Percentiles rank a stretch among this genome's conserved stretches.
Evolutionary conservation across 2,797 vertebrate species (phyloP).

Genomic region (Poecile montanus): DNA sequence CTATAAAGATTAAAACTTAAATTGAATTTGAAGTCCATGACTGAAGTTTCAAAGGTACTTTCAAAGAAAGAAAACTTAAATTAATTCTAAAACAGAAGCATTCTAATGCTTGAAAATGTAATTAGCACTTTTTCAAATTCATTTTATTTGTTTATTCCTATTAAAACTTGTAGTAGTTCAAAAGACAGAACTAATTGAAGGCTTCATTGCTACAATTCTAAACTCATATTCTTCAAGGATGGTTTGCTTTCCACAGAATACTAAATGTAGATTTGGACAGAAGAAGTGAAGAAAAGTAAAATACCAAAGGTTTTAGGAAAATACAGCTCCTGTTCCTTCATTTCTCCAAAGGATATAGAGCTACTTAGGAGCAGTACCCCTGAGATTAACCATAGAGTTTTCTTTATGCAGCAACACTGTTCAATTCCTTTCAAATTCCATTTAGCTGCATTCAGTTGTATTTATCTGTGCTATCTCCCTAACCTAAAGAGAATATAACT

Average conservation of each 20-base stretch:
- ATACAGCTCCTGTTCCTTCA: background rate
- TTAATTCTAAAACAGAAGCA: conserved; percentile 34
- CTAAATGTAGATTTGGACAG: background rate
- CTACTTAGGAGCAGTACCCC: background rate
- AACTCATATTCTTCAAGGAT: background rate
- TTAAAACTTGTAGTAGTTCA: conserved; percentile 32
- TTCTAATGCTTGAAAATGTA: conserved; percentile 15
- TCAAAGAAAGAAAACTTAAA: conserved; percentile 15
- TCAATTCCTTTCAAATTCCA: background rate
- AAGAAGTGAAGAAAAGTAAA: background rate
- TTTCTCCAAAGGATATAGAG: background rate
- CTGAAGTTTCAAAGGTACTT: conserved; percentile 40
- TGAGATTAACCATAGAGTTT: background rate
- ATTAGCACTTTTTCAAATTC: background rate
- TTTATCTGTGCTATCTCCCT: background rate
- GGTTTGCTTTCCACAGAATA: background rate
- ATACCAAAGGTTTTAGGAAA: background rate
- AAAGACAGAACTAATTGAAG: conserved; percentile 26
- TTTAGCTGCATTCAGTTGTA: background rate
- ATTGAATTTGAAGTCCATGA: conserved; percentile 30
- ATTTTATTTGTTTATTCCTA: conserved; percentile 43
- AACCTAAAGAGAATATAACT: background rate
- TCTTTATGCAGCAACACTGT: background rate
- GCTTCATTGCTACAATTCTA: background rate
- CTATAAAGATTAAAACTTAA: conserved; percentile 41